phyloP scores from a whole-genome alignment of 2,888 invertebrate species.

The Ophion slaviceki region DNA sequence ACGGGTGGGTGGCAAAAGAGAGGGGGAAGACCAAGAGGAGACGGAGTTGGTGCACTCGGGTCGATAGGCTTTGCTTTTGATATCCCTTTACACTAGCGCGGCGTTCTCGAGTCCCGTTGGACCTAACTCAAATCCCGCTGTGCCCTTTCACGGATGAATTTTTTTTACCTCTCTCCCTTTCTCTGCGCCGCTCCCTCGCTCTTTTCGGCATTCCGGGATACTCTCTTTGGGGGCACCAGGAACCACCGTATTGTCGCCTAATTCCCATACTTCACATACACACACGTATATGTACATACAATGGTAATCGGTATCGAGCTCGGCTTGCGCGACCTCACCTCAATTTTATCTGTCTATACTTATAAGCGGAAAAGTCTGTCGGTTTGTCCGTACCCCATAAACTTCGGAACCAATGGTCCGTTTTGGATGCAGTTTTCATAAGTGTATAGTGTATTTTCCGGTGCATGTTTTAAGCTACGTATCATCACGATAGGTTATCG shows the following conservation, averaged over 20 bases:
- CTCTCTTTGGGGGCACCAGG: conserved; percentile 10
- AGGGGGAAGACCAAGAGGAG: not conserved
- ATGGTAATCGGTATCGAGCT: too few species aligned
- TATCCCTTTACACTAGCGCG: conserved; percentile 49
- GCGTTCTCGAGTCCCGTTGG: conserved; percentile 30
- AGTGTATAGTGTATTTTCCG: too few species aligned
- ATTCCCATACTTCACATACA: conserved; percentile 12
- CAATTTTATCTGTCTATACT: not conserved
- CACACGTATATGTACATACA: not conserved
- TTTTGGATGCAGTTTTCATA: too few species aligned
- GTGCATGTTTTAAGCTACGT: too few species aligned
- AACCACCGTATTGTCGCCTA: conserved; percentile 34
- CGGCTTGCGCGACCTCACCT: not conserved
- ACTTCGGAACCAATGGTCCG: too few species aligned
- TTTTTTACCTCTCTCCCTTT: not conserved
- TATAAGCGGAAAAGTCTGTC: too few species aligned
- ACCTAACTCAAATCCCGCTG: conserved; percentile 44
- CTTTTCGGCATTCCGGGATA: not conserved
- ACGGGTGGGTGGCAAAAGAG: not conserved
- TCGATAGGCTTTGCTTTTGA: conserved; percentile 65
- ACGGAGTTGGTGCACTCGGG: conserved; percentile 58
- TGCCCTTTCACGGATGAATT: conserved; percentile 44
- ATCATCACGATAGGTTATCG: too few species aligned
- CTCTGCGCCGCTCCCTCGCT: conserved; percentile 8
- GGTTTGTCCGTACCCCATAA: too few species aligned